phyloP scores from a whole-genome alignment of 2,888 invertebrate species.

The Ochropleura leucogaster region DNA sequence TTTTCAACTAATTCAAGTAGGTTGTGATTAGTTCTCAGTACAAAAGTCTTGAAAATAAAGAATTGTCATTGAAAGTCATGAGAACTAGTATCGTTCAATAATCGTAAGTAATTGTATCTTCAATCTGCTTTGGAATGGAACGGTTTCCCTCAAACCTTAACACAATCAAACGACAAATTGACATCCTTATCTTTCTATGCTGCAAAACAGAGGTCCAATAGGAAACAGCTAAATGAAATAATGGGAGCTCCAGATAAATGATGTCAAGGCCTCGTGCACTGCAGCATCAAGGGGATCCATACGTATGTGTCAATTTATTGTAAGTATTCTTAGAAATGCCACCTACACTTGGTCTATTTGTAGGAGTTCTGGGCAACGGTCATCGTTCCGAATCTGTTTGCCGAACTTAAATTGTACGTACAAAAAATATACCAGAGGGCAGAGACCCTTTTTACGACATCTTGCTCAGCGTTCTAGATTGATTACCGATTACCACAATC shows the following conservation, averaged over 20 bases:
- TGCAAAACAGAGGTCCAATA: slow-evolving; percentile 53
- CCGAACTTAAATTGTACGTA: slow-evolving; percentile 58
- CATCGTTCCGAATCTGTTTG: slow-evolving; percentile 77
- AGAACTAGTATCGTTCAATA: neutral
- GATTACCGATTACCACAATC: slow-evolving; percentile 25
- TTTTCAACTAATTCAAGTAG: slow-evolving; percentile 3
- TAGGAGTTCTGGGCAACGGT: slow-evolving; percentile 79
- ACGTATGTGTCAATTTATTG: slow-evolving; percentile 71
- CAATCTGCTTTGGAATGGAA: neutral
- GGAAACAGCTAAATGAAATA: slow-evolving; percentile 64
- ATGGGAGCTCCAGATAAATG: slow-evolving; percentile 64
- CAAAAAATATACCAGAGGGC: slow-evolving; percentile 47
- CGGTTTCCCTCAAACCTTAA: neutral
- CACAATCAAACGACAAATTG: slow-evolving; percentile 9
- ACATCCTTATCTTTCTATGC: slow-evolving; percentile 28
- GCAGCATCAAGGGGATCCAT: slow-evolving; percentile 63
- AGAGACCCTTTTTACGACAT: slow-evolving; percentile 41
- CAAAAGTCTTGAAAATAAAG: neutral
- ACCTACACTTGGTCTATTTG: slow-evolving; percentile 87
- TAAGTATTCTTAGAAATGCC: slow-evolving; percentile 84
- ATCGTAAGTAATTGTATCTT: neutral
- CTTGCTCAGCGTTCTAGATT: slow-evolving; percentile 24
- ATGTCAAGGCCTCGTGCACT: slow-evolving; percentile 67
- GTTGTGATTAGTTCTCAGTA: neutral
- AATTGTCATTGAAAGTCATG: neutral